Base-by-base conservation (phyloP, 2,888 invertebrate species). In the Sisyra nigra region DNA sequence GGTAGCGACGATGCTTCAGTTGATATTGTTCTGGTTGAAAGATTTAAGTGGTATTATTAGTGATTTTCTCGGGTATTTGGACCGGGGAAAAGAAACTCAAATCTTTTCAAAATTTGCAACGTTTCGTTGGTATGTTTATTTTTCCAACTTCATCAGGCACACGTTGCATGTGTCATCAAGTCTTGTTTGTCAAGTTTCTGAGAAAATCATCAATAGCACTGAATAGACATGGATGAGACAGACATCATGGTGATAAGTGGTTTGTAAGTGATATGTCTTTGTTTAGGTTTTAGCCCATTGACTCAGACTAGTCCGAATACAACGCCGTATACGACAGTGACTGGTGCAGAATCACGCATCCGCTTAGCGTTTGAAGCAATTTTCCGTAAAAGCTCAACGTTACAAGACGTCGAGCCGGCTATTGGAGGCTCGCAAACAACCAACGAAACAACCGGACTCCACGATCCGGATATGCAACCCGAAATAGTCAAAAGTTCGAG, bases 311-410 rank as follows among this genome's bases (percentile, higher is more conserved):
- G 77, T 58, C 72, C 72, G 2, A 66, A 65, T 29, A 61, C 66
- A 3, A 61, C 74, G 49, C 63, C 80, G 0, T 89, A 91, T 55
- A 83, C 84, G 15, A 91, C 89, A 0, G 88, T 89, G 13, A 89
- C 88, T 0, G 88, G 88, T 10, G 86, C 87, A 0, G 88, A 89
- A 59, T 85, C 80, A 57, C 72, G 89, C 53, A 83, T 91, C 55
- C 72, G 89, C 6, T 74, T 84, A 14, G 91, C 91, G 0, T 91
- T 92, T 58, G 91, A 91, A 56, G 85, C 87, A 0, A 89, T 92
- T 51, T 89, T 91, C 62, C 79, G 84, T 57, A 84, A 91, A 53
- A 86, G 88, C 0, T 76, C 85, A 0, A 78, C 87, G 11, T 67
- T 91, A 7, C 86, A 87, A 55, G 91, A 91, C 59, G 89, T 89